Evolutionary conservation across 2,888 invertebrate genomes (phyloP), one percentile per base, ranked within the genome.

Genomic region (Stegophylla sp.): DNA sequence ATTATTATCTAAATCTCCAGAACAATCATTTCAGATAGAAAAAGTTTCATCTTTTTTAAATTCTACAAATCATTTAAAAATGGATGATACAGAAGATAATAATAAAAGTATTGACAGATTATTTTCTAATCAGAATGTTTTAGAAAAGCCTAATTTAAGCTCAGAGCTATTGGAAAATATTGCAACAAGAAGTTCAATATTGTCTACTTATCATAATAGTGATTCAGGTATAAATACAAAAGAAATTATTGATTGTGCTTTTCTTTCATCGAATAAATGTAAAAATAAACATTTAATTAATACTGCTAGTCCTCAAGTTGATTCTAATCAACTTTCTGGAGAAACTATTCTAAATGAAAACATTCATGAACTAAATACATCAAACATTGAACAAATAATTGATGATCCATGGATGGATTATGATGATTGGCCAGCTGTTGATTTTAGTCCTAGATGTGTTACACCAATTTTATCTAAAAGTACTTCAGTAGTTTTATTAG

Each of bases 371-470:
- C 17, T 64, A 20, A 10, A 77, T 59, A 20, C 43, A 43, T 67
- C 56, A 61, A 15, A 15, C 13, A 17, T 12, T 61, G 79, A 61
- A 51, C 79, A 71, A 61, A 71, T 79, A 53, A 71, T 79, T 77
- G 67, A 77, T 10, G 67, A 77, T 67, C 77, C 77, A 1, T 77
- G 69, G 61, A 61, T 79, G 34, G 69, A 71, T 41, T 67, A 77
- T 41, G 17, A 76, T 76, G 75, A 75, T 69, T 77, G 26, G 43
- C 41, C 23, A 23, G 3, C 69, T 20, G 0, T 51, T 23, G 23
- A 69, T 79, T 34, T 23, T 48, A 71, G 61, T 71, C 23, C 61
- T n/a, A 34, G 17, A 79, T 20, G 48, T 59, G 2, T 23, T 34
- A 20, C 53, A 10, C 9, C 23, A 23, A 17, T 45, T 23, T 64